These are phyloP conservation scores for Axea sp. DNA, from an alignment of 2,888 invertebrate genomes.

Conservation along the genomic window DNA sequence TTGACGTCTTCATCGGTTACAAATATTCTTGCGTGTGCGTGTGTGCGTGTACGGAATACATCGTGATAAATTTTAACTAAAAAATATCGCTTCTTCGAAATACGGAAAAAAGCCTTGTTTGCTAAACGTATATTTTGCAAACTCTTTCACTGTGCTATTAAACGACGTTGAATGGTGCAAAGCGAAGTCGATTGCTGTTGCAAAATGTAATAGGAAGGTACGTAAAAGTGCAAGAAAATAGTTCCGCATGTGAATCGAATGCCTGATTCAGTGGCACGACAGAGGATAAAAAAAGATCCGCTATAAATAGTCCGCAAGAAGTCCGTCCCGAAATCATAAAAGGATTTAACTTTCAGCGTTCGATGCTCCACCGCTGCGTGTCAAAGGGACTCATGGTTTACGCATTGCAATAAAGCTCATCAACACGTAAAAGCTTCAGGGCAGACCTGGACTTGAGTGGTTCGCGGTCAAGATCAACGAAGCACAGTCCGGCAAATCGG, in stretches of 20 bases:
- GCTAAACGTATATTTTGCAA: too few relatives aligned
- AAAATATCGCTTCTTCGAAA: too few relatives aligned
- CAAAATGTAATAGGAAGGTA: constrained; percentile 53
- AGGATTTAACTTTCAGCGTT: constrained; percentile 64
- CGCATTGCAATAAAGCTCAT: constrained; percentile 72
- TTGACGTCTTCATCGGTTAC: too few relatives aligned
- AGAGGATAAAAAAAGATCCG: constrained; percentile 26
- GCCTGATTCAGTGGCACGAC: constrained; percentile 46
- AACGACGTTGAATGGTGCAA: constrained; percentile 51
- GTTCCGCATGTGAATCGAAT: constrained; percentile 51
- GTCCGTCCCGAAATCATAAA: constrained; percentile 61
- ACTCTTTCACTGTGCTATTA: constrained; percentile 31
- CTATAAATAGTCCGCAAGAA: constrained; percentile 24
- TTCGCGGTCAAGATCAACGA: neutral
- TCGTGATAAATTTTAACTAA: too few relatives aligned
- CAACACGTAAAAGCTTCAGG: constrained; percentile 71
- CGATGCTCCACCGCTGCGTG: constrained; percentile 60
- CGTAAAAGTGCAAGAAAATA: constrained; percentile 49
- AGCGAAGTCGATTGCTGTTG: constrained; percentile 57
- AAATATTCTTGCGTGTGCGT: too few relatives aligned
- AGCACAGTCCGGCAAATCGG: too few relatives aligned
- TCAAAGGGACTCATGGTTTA: constrained; percentile 74
- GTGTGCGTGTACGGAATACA: too few relatives aligned
- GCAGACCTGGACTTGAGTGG: neutral
- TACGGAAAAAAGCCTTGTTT: too few relatives aligned